Evolutionary conservation across 2,888 invertebrate genomes (phyloP), one percentile per base, ranked within the genome.

Genomic region (Dicyrtoma fusca): DNA sequence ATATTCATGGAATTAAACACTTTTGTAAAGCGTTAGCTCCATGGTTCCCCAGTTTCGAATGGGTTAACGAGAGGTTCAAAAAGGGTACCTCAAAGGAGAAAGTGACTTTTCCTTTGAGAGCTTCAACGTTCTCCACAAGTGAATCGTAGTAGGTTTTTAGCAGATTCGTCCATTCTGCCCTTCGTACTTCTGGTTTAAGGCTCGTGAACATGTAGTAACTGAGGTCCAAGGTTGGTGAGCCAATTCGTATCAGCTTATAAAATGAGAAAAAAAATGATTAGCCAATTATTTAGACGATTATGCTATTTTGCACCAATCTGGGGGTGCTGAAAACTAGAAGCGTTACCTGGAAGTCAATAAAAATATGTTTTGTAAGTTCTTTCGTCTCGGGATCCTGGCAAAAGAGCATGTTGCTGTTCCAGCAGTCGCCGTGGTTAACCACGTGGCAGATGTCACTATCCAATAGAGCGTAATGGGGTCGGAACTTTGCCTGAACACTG

Each of bases 361-460:
- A 49, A 49, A 10, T 13, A 3, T 17, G n/a, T 4, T 10, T 3
- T 6, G n/a, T n/a, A 49, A 49, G n/a, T 49, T 49, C 5, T 13
- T 62, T 62, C 5, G 23, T n/a, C 26, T 14, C 14, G 1, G n/a
- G n/a, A n/a, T 49, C 26, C 1, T 14, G 26, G 1, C 21, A 23
- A 26, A 66, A 66, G 51, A 66, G 49, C 23, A 66, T 66, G 25
- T 66, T 66, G 34, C 49, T 51, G n/a, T 66, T 66, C 66, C 66
- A 66, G 17, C 51, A 66, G 26, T 66, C 66, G 13, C 75, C 75
- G 34, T 75, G 75, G 44, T 73, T 75, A 8, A 72, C 8, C 21
- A 61, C 65, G 0, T n/a, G 8, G 1, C 72, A 51, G 13, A 66
- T 17, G 21, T 13, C 17, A 8, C 34, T 34, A 3, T 34, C 34